These are phyloP conservation scores for Augochlorella aurata DNA, from an alignment of 2,888 invertebrate genomes.

Conservation along the genomic window DNA sequence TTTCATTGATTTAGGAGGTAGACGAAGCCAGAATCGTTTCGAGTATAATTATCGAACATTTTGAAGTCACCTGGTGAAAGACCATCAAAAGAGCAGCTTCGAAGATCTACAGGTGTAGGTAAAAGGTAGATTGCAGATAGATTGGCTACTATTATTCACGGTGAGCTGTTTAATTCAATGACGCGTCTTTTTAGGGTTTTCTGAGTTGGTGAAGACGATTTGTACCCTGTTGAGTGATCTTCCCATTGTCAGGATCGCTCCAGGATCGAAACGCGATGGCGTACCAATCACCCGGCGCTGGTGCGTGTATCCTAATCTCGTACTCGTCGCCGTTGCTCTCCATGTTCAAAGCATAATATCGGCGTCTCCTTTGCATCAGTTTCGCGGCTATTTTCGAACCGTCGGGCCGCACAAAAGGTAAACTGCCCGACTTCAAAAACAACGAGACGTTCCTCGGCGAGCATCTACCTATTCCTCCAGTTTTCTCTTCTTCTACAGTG, in stretches of 20 bases:
- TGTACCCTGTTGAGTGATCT: constrained; percentile 90
- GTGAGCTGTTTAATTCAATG: too few relatives aligned
- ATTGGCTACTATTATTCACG: too few relatives aligned
- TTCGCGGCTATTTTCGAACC: constrained; percentile 89
- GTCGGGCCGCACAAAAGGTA: constrained; percentile 92
- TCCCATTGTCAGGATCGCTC: constrained; percentile 88
- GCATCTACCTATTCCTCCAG: constrained; percentile 84
- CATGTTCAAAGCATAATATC: constrained; percentile 85
- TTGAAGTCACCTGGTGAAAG: too few relatives aligned
- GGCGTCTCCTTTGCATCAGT: constrained; percentile 83
- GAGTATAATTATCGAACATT: too few relatives aligned
- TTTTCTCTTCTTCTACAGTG: constrained; percentile 76
- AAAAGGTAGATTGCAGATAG: too few relatives aligned
- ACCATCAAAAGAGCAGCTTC: too few relatives aligned
- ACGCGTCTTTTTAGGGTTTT: neutral
- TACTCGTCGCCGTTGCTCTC: constrained; percentile 85
- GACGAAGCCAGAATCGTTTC: too few relatives aligned
- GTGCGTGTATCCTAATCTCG: constrained; percentile 85
- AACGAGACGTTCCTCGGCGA: constrained; percentile 86
- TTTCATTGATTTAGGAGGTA: too few relatives aligned
- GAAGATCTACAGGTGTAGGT: too few relatives aligned
- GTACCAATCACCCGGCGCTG: constrained; percentile 90
- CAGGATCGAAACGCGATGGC: constrained; percentile 90
- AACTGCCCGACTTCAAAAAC: constrained; percentile 90
- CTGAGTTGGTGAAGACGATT: neutral